Base-by-base conservation (phyloP, 2,113 vertebrate genomes). In the Axis porcinus region DNA sequence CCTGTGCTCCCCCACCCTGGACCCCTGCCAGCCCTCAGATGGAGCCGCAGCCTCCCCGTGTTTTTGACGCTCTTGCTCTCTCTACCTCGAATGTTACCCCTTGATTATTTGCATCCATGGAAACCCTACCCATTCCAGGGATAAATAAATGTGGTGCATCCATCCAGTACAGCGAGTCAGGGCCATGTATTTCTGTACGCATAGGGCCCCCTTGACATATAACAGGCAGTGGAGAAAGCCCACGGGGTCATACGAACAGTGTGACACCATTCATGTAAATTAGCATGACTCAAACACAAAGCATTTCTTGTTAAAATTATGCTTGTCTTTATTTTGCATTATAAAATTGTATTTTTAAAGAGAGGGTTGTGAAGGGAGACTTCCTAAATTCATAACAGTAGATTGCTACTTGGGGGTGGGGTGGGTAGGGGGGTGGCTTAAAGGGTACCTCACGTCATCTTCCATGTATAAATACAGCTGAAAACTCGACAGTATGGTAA, bases 321-420 rank as follows among this genome's bases (percentile, higher is more conserved):
- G 54, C 47, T 45, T 33, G 45, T 83, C 55, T 74, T 57, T 81
- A 13, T 70, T 97, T 89, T 94, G n/a, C 60, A 85, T 55, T 85
- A 54, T 86, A 40, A 89, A 60, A 43, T 52, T 28, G 50, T 60
- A 70, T 54, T 27, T 81, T 52, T 70, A 28, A 25, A 36, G 30
- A 28, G 36, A 7, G 9, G 8, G 25, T 52, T 55, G 6, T 52
- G n/a, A 70, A 89, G 40, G 28, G 19, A 17, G 55, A 12, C 33
- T 58, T 70, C 52, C 15, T 85, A 64, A 58, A 67, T 76, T 81
- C 58, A 16, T 67, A 55, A 33, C 78, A 58, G 86, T n/a, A 23
- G 40, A 54, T 79, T 92, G 60, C 23, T 79, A 9, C 62, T 67
- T n/a, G 62, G 7, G 1, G 7, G 14, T 30, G 15, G 14, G 30